Evolutionary conservation across 1,140 invertebrate species (phyloP).

Genomic region (Papilio machaon): DNA sequence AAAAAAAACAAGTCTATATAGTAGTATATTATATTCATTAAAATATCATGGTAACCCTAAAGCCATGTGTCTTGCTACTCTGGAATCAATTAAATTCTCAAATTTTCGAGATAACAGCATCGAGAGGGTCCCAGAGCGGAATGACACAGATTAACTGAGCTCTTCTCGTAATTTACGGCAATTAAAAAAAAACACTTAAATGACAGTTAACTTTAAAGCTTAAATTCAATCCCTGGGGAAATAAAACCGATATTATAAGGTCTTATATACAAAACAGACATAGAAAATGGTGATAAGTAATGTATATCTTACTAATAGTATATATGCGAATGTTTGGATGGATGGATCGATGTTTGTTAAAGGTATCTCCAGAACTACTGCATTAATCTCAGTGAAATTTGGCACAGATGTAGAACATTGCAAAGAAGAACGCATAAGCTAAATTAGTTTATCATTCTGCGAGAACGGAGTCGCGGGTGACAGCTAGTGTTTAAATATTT

Average conservation of each 20-base stretch:
- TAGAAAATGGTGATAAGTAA: neutral
- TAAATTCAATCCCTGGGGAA: neutral
- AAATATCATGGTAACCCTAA: constrained; percentile 38
- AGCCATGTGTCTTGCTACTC: constrained; percentile 39
- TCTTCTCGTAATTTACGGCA: constrained; percentile 38
- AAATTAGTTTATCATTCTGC: too few species aligned
- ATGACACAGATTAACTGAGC: constrained; percentile 42
- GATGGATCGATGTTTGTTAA: too few species aligned
- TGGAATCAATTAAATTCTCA: constrained; percentile 51
- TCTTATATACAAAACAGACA: neutral
- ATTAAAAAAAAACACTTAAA: constrained; percentile 34
- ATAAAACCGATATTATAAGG: neutral
- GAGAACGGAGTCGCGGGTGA: too few species aligned
- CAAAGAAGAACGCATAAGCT: too few species aligned
- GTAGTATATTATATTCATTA: neutral
- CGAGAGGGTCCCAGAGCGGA: constrained; percentile 29
- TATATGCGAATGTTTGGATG: too few species aligned
- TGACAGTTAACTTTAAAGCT: neutral
- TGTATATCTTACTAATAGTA: too few species aligned
- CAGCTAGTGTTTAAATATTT: too few species aligned
- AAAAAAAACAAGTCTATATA: neutral
- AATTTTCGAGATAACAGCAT: constrained; percentile 47
- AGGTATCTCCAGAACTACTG: too few species aligned
- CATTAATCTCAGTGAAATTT: too few species aligned
- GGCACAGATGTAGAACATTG: too few species aligned